A percentile compares a stretch with the other conserved stretches of the same genome.
These are phyloP conservation scores for Chymomyza caudatula DNA, from an alignment of 2,888 invertebrate species.

Conservation along the genomic window DNA sequence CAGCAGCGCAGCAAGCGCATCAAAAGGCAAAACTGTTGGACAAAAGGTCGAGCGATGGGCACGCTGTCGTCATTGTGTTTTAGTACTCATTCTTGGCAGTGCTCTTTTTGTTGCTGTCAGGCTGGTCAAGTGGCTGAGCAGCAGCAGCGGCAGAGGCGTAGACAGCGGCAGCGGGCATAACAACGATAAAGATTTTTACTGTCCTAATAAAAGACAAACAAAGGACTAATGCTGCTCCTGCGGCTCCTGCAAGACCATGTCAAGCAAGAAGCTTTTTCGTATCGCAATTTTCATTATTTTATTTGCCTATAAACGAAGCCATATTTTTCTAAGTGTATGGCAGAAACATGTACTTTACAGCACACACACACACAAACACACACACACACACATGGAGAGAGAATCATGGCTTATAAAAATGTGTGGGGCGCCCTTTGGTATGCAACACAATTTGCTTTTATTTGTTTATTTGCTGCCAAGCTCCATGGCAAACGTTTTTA, in stretches of 20 bases:
- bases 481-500: conserved; percentile 40
- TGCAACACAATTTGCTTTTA: conserved; percentile 22
- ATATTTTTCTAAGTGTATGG: conserved; percentile 62
- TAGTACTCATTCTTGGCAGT: conserved; percentile 58
- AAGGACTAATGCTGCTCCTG: conserved; percentile 55
- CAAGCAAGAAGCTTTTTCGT: conserved; percentile 52
- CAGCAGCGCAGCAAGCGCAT: not conserved
- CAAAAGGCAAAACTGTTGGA: conserved; percentile 23
- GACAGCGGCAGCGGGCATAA: conserved; percentile 35
- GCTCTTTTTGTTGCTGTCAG: conserved; percentile 14
- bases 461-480: conserved; percentile 55
- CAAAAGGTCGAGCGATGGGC: conserved; percentile 55
- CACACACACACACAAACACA: conserved; percentile 5
- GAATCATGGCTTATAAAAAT: conserved; percentile 31
- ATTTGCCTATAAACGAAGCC: conserved; percentile 76
- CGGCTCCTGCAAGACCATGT: not conserved
- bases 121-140: conserved; percentile 59
- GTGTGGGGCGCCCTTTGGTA: conserved; percentile 15
- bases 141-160: conserved; percentile 16
- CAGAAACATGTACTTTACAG: conserved; percentile 12
- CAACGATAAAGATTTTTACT: conserved; percentile 75
- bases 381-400: not conserved
- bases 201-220: conserved; percentile 76
- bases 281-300: conserved; percentile 77
- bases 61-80: conserved; percentile 51